Evolutionary conservation across 2,797 vertebrate genomes (phyloP).

Genomic region (Phrynocephalus vlangalii): DNA sequence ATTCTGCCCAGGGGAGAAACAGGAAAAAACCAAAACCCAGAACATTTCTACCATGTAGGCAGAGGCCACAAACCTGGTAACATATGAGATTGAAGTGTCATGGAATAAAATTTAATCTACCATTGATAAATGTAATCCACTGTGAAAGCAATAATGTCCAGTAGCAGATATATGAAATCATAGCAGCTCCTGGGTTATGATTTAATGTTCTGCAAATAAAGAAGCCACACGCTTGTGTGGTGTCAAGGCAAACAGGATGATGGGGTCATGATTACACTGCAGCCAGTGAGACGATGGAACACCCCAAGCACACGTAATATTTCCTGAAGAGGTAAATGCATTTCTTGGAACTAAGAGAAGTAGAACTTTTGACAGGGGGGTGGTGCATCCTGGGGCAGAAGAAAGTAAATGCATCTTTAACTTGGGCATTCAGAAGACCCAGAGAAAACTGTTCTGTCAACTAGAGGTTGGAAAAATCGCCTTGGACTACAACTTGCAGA

Average conservation of each 20-base stretch:
- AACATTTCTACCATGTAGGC: fast-evolving
- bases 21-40: neutral
- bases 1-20: neutral
- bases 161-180: slow-evolving; percentile 44
- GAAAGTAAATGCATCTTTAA: neutral
- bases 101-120: slow-evolving; percentile 55
- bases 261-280: slow-evolving; percentile 10
- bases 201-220: slow-evolving; percentile 53
- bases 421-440: neutral
- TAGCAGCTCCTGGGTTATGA: slow-evolving; percentile 38
- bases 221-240: slow-evolving; percentile 28
- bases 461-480: no score
- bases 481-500: no score
- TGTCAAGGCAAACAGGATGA: slow-evolving; percentile 38
- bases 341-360: slow-evolving; percentile 5
- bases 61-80: slow-evolving; percentile 16
- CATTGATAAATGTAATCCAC: slow-evolving; percentile 43
- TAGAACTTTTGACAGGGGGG: fast-evolving
- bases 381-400: neutral
- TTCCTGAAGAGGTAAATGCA: slow-evolving; percentile 38
- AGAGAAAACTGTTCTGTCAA: neutral
- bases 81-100: slow-evolving; percentile 35
- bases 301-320: slow-evolving; percentile 6
- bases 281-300: slow-evolving; percentile 39
- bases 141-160: slow-evolving; percentile 34